Evolutionary conservation across 2,113 vertebrate species (phyloP), one percentile per base, ranked within the genome.

Genomic region (Parotia lawesii): DNA sequence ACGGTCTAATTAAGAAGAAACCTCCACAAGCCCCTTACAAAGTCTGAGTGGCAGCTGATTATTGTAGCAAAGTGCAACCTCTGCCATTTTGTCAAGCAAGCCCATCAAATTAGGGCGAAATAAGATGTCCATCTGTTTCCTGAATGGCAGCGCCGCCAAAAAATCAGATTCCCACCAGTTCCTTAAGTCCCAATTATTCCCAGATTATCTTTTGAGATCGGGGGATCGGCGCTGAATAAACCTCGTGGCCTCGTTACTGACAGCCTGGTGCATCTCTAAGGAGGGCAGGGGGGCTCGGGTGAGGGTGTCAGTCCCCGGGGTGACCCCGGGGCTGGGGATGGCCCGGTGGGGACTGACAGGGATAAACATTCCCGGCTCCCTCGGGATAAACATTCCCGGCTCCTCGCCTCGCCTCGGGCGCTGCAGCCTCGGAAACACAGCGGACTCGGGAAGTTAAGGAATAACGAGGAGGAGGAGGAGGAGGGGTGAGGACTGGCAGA

Each of bases 191-290:
- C 98, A 98, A 98, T 99, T 98, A 99, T 99, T 99, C 98, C 98
- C 98, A 99, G 99, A 98, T 99, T 99, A 99, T 99, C 98, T 98
- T 98, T 98, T 98, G 98, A 98, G 98, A 97, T 97, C 87, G 91
- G 97, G 97, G 70, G 98, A 98, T 98, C 98, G 97, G 96, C 94
- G 97, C 96, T 99, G 98, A 99, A 98, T 98, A 98, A 98, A 98
- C 98, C 98, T 96, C 15, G 96, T 96, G 95, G 97, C 96, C 96
- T 95, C 42, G 98, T 99, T 98, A 98, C 98, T 98, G 98, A 98
- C 96, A 98, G 98, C 97, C 96, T 92, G 98, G 96, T 98, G 98
- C 98, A 97, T 97, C 97, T 97, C 98, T 98, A 98, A 98, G 98
- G 98, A 94, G 93, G 94, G 96, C 96, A 95, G 96, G 80, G 97